Evolutionary conservation across 2,113 vertebrate genomes (phyloP).

Genomic region (Malaclemys terrapin): DNA sequence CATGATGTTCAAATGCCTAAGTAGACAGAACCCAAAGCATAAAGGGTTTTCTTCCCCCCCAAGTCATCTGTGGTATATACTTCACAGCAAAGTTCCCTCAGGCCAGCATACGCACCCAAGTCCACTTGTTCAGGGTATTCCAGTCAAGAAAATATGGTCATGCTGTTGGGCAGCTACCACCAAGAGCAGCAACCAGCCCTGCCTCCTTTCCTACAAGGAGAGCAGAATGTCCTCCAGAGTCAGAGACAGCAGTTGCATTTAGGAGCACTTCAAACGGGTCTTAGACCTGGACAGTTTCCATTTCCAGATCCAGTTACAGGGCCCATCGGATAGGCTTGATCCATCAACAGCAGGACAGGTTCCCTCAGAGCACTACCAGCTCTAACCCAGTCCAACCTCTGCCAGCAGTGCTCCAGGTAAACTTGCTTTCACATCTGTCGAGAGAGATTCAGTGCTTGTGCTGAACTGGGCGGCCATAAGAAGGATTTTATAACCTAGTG

Average conservation of each 20-base stretch:
- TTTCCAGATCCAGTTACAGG: fast-evolving
- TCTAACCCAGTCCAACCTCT: not conserved
- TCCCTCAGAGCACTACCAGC: not conserved
- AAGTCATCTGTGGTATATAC: conserved; percentile 7
- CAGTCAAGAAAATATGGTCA: not conserved
- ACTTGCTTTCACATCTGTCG: not conserved
- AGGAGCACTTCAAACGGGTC: not conserved
- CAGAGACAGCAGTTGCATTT: not conserved
- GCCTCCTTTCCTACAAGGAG: not conserved
- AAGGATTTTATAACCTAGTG: not conserved
- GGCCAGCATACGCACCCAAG: not conserved
- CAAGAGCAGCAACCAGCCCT: not conserved
- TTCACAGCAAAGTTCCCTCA: conserved; percentile 4
- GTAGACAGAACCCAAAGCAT: conserved; percentile 8
- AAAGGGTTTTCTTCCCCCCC: not conserved
- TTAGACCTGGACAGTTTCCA: not conserved
- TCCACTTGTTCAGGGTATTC: not conserved
- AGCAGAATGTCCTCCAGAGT: not conserved
- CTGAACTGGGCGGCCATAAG: fast-evolving
- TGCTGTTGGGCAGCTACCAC: conserved; percentile 15
- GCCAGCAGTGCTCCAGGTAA: fast-evolving
- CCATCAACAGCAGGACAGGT: not conserved
- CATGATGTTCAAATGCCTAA: not conserved
- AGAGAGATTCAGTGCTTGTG: not conserved
- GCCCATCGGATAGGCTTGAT: not conserved